Evolutionary conservation across 1,140 invertebrate genomes (phyloP), one percentile per base, ranked within the genome.

Genomic region (Drosophila azteca): DNA sequence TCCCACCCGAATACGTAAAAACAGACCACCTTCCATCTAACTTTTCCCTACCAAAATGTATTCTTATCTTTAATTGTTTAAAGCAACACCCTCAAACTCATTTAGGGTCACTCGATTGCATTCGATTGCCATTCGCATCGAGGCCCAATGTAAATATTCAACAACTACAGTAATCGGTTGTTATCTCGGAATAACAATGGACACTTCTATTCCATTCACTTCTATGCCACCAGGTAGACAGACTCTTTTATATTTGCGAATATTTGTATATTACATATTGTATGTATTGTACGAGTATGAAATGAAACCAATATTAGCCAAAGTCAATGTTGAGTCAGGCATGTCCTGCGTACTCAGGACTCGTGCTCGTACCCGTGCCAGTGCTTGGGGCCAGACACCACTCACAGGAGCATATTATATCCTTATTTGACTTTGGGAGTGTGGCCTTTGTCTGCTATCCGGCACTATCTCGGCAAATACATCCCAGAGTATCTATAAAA

Each of bases 231-330:
- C 17, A 20, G 17, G 17, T 20, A 20, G 17, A 20, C 17, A 20
- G 17, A 20, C 17, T 20, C 17, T 1, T 20, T 39, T 70, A 46
- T 39, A 39, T 39, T 39, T 39, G 11, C 11, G 35, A 39, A 39
- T 39, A 39, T 69, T 70, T 70, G 67, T 58, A 50, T 54, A 70
- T 68, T 26, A 57, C 66, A 68, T 50, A 70, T 70, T 69, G 66
- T 35, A 50, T 69, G 66, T 35, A 58, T 58, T 69, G 67, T 44
- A n/a, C 31, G 64, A 15, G 58, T n/a, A 50, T 26, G 67, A 70
- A 69, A 69, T 35, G 67, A 70, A 69, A 69, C 67, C 65, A 70
- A 70, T 70, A 70, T 69, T 69, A 35, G 67, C 35, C 67, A 69
- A 69, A 58, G 67, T 70, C 64, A 58, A 70, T 70, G 67, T 69